phyloP scores from a whole-genome alignment of 2,113 vertebrate species.

The Scomber japonicus region DNA sequence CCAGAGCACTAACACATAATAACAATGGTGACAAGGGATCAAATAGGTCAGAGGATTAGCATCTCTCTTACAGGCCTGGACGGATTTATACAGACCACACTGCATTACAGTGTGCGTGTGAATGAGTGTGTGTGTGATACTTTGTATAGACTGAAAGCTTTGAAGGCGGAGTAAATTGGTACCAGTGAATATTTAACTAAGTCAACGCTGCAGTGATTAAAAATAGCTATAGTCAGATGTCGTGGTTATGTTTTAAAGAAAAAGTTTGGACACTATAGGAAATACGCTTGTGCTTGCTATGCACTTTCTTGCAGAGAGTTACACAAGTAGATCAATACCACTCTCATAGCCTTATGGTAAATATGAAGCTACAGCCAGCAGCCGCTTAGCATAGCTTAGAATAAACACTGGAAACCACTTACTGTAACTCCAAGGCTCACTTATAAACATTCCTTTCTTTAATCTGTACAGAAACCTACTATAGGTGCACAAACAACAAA shows the following conservation, averaged over 20 bases:
- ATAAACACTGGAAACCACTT: too few species aligned
- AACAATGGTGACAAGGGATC: conserved; percentile 62
- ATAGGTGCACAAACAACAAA: too few species aligned
- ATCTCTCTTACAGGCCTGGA: conserved; percentile 50
- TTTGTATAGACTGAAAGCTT: conserved; percentile 25
- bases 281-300: not conserved
- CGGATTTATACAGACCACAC: conserved; percentile 39
- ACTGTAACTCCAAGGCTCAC: too few species aligned
- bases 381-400: not conserved
- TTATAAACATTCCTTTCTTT: too few species aligned
- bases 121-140: not conserved
- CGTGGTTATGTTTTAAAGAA: not conserved
- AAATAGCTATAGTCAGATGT: not conserved
- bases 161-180: conserved; percentile 43
- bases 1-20: conserved; percentile 33
- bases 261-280: not conserved
- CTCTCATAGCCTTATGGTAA: not conserved
- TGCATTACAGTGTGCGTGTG: conserved; percentile 2
- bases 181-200: not conserved
- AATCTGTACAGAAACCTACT: too few species aligned
- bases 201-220: conserved; percentile 28
- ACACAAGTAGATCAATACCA: not conserved
- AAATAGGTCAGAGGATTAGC: conserved; percentile 71
- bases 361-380: not conserved
- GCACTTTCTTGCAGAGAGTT: not conserved